Percentiles rank a stretch among this genome's conserved stretches.
These are phyloP conservation scores for Hydrolagus affinis DNA, from an alignment of 2,113 vertebrate species.

Conservation along the genomic window DNA sequence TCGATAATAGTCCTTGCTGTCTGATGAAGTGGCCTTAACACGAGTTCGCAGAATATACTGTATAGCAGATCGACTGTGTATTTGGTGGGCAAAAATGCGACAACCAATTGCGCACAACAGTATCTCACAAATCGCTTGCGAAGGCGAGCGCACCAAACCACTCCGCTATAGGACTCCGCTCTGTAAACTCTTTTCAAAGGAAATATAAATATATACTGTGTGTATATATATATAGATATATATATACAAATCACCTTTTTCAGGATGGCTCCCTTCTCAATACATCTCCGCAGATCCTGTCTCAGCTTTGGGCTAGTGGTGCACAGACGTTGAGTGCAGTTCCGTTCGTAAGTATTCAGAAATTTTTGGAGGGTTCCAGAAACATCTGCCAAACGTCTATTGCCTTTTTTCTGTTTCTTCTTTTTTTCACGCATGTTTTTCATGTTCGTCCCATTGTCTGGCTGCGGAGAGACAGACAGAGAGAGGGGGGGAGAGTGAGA, in stretches of 20 bases:
- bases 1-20: too few relatives aligned
- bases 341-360: conserved; percentile 36
- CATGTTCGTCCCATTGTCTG: neutral
- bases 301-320: conserved; percentile 36
- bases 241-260: conserved; percentile 33
- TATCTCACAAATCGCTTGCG: too few relatives aligned
- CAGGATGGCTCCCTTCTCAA: conserved; percentile 31
- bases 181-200: too few relatives aligned
- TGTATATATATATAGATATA: neutral
- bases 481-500: too few relatives aligned
- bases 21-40: too few relatives aligned
- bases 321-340: conserved; percentile 35
- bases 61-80: too few relatives aligned
- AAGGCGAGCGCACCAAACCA: too few relatives aligned
- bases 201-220: neutral
- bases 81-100: too few relatives aligned
- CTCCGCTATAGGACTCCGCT: too few relatives aligned
- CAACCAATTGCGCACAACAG: too few relatives aligned
- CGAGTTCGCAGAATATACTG: too few relatives aligned
- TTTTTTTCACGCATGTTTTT: conserved; percentile 34
- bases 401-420: conserved; percentile 22
- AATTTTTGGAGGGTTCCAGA: conserved; percentile 37
- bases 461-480: too few relatives aligned
- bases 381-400: conserved; percentile 17
- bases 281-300: conserved; percentile 34